Evolutionary conservation across 2,113 vertebrate species (phyloP), one percentile per base, ranked within the genome.

Genomic region (Calyptommatus sinebrachiatus): DNA sequence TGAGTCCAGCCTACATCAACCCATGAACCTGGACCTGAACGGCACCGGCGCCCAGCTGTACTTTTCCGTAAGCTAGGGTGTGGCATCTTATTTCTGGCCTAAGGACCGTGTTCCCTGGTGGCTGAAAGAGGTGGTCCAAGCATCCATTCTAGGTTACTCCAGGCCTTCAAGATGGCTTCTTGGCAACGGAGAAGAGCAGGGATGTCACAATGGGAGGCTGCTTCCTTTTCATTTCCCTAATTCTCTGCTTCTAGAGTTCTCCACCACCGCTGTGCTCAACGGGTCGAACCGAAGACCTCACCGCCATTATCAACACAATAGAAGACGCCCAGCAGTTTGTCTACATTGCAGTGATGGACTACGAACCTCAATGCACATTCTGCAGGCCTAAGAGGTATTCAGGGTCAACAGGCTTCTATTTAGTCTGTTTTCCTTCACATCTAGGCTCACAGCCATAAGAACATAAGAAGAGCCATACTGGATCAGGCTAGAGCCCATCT

Each of bases 281-380:
- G 0, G 94, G 95, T 1, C 94, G 96, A 72, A 92, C 94, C 1
- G 89, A 94, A 0, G 96, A 96, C n/a, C 92, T 96, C 28, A 28
- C 88, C 6, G 81, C 95, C 88, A 95, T 96, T 83, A 76, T 96
- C 7, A 94, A 91, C 0, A 88, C 95, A 78, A 96, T 96, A 12
- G 10, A 69, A 0, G 94, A 96, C 5, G 95, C 96, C 21, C 84
- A 83, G 53, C 73, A 84, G 24, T 95, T 94, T 7, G 48, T 96
- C 68, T 90, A 91, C 89, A 88, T 96, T 74, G 94, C 96, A 0
- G 95, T 96, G 84, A 96, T 96, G 95, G 94, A 96, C 84, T 95
- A 92, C 41, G 88, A 96, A 26, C 95, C 96, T 0, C 76, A 93
- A 79, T 94, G 93, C 6, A 20, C 90, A 77, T 95, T 82, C 90